A percentile compares a stretch with the other conserved stretches of the same genome.
Conservation (phyloP, 2,113 vertebrate species). For the Mellivora capensis region DNA sequence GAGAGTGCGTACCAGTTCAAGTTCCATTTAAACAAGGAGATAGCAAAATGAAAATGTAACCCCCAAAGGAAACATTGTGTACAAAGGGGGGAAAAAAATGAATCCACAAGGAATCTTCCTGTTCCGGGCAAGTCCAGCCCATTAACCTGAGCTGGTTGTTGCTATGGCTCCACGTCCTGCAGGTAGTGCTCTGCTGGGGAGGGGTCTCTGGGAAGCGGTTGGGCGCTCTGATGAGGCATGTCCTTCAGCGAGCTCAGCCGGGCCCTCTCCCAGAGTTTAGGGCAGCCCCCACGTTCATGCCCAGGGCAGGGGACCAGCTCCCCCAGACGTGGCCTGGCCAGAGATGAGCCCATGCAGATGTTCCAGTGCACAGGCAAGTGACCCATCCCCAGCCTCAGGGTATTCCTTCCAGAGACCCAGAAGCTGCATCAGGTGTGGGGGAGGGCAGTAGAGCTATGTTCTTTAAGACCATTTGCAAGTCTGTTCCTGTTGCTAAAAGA, state of each 20-base stretch:
- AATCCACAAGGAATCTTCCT: neutral
- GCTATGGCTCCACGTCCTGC: neutral
- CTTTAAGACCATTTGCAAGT: neutral
- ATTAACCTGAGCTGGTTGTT: neutral
- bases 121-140: neutral
- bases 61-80: neutral
- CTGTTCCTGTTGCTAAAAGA: neutral
- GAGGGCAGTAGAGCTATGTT: neutral
- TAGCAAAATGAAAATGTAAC: neutral
- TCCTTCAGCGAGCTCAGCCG: neutral
- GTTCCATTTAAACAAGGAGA: neutral
- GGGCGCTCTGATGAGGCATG: neutral
- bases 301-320: neutral
- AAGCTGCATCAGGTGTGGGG: neutral
- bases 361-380: neutral
- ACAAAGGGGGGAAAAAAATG: neutral
- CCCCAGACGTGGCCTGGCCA: too few species aligned
- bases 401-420: neutral
- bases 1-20: neutral
- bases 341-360: neutral
- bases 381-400: neutral
- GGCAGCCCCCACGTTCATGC: neutral
- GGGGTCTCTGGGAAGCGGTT: neutral
- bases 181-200: neutral
- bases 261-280: neutral